Conservation (phyloP, 2,113 vertebrate species). For the Lanius ludovicianus region DNA sequence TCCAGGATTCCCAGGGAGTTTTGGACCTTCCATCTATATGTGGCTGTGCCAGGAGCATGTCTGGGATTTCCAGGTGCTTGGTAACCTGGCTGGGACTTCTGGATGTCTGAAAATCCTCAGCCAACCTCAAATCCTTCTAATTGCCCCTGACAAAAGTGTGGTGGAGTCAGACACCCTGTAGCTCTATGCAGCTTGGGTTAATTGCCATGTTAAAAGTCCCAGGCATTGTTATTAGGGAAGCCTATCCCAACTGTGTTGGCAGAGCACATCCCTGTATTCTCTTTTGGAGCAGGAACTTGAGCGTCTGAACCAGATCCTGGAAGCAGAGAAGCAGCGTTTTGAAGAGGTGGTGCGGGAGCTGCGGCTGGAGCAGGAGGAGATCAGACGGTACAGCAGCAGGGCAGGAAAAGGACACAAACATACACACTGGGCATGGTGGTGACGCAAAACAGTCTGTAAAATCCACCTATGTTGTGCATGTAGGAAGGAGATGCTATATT, state of each 20-base stretch:
- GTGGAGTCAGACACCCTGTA: neutral
- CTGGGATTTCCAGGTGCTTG: neutral
- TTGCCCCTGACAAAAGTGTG: neutral
- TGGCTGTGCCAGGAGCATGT: neutral
- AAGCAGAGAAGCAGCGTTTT: slow-evolving; percentile 93
- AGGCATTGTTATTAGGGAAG: neutral
- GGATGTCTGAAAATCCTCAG: neutral
- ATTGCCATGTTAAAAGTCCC: neutral
- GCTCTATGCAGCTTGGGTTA: neutral
- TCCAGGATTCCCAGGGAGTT: neutral
- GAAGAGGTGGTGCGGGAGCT: slow-evolving; percentile 94
- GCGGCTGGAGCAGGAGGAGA: slow-evolving; percentile 90
- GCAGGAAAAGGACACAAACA: neutral
- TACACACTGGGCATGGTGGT: fast-evolving
- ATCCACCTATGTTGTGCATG: neutral
- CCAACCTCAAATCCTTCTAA: neutral
- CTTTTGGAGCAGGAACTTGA: slow-evolving; percentile 83
- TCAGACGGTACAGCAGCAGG: slow-evolving; percentile 77
- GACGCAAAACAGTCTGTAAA: neutral
- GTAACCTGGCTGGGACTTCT: neutral
- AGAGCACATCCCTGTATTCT: neutral
- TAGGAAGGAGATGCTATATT: neutral
- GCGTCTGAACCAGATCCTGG: slow-evolving; percentile 90
- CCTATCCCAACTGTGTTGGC: neutral
- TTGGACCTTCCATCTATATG: neutral